Percentiles rank a stretch among this genome's conserved stretches.
Conservation (phyloP, 2,888 invertebrate genomes). For the Caenorhabditis sp. region DNA sequence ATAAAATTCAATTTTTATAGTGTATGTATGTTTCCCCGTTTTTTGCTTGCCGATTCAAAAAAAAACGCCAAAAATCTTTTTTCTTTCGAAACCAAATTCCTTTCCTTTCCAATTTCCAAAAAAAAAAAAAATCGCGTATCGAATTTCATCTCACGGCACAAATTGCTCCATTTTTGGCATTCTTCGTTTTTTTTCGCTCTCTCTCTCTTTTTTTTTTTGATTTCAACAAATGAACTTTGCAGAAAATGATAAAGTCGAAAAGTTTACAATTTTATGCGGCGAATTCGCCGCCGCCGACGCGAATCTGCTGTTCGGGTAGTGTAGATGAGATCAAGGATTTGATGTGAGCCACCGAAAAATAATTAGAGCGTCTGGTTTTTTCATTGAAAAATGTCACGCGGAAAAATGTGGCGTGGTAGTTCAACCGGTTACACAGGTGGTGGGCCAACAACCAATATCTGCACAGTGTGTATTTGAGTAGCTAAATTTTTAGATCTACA, state of each 20-base stretch:
- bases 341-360: conserved; percentile 33
- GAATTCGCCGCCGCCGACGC: conserved; percentile 28
- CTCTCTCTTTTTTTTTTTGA: background rate
- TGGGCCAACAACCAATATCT: no score
- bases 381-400: no score
- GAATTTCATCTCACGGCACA: conserved; percentile 3
- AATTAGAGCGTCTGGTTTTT: no score
- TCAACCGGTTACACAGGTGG: no score
- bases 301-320: conserved; percentile 47
- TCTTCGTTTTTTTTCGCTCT: no score
- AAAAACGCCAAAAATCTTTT: background rate
- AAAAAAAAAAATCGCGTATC: no score
- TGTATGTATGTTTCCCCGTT: background rate
- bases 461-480: no score
- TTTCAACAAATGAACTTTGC: background rate
- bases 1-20: background rate
- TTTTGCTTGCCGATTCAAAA: background rate
- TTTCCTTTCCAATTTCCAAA: conserved; percentile 3
- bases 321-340: conserved; percentile 50
- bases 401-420: no score
- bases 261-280: conserved; percentile 41
- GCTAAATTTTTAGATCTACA: no score
- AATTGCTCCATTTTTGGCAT: conserved; percentile 6
- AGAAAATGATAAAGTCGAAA: conserved; percentile 44
- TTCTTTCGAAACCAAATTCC: background rate